Evolutionary conservation across 2,888 invertebrate genomes (phyloP).

Genomic region (Tipula unca): DNA sequence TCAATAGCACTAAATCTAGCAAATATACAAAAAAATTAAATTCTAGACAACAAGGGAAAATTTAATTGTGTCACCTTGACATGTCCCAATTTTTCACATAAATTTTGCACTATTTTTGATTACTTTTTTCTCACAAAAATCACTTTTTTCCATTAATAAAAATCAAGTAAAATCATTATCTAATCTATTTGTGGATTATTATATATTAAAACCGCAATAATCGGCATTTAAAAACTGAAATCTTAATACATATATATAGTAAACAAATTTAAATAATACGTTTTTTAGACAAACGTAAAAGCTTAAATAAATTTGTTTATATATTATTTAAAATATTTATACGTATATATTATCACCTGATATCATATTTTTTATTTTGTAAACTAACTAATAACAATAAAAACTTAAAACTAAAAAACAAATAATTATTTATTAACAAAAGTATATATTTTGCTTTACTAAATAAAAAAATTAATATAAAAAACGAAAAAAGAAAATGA

Average conservation of each 20-base stretch:
- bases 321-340: neutral
- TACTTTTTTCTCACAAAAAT: neutral
- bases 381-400: neutral
- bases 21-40: neutral
- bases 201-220: neutral
- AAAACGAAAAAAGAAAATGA: slow-evolving; percentile 15
- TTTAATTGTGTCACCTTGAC: neutral
- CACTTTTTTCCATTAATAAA: neutral
- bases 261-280: neutral
- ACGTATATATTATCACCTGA: neutral
- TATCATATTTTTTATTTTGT: neutral
- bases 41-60: neutral
- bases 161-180: no score
- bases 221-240: neutral
- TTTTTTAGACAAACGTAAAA: neutral
- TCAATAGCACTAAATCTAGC: no score
- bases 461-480: neutral
- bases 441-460: neutral
- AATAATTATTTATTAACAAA: neutral
- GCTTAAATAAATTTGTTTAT: neutral
- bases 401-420: neutral
- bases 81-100: neutral
- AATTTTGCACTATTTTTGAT: neutral
- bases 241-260: neutral
- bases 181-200: no score